Evolutionary conservation across 2,113 vertebrate species (phyloP).

Genomic region (Corynorhinus townsendii): DNA sequence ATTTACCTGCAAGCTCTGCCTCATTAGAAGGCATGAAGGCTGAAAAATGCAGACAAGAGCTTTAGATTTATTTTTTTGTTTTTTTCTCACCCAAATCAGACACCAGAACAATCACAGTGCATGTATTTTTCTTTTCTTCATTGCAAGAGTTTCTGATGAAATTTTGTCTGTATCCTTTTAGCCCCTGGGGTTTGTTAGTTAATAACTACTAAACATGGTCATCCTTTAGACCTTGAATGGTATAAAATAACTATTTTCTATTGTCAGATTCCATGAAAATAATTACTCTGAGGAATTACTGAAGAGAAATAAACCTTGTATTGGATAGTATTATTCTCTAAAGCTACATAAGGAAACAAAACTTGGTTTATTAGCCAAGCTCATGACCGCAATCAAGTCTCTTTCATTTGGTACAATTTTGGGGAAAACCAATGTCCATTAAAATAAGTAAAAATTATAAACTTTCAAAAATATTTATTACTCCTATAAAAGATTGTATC

Average conservation of each 20-base stretch:
- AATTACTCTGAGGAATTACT: neutral
- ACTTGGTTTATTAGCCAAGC: neutral
- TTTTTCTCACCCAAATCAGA: conserved; percentile 45
- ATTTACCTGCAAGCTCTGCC: conserved; percentile 36
- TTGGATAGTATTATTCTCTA: neutral
- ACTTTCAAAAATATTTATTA: conserved; percentile 13
- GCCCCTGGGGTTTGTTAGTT: neutral
- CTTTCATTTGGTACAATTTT: neutral
- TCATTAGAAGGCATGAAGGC: conserved; percentile 50
- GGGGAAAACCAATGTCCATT: neutral
- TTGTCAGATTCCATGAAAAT: neutral
- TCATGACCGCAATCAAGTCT: neutral
- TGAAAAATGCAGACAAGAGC: conserved; percentile 51
- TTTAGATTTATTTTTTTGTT: conserved; percentile 50
- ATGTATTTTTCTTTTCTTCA: neutral
- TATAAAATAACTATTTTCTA: neutral
- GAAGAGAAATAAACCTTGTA: neutral
- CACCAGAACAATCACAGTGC: conserved; percentile 35
- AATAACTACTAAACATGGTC: neutral
- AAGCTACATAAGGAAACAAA: conserved; percentile 35
- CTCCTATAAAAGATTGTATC: neutral
- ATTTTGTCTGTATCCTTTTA: conserved; percentile 18
- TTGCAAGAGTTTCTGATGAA: neutral
- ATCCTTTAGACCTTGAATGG: neutral
- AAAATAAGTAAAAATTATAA: neutral